Conservation (phyloP, 1,140 invertebrate species). For the Sweltsa coloradensis region DNA sequence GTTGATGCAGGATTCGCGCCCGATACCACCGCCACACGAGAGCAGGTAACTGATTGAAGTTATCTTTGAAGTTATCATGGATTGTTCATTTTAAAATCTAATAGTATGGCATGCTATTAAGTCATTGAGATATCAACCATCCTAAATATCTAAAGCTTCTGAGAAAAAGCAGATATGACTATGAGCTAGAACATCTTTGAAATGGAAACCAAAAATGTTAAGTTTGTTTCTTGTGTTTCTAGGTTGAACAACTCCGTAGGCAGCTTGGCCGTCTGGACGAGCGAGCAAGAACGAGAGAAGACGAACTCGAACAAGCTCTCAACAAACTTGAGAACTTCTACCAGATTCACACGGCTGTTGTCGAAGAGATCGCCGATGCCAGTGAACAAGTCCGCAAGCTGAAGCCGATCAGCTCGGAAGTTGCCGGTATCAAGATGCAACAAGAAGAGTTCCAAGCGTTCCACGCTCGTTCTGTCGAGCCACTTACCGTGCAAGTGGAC, state of each 20-base stretch:
- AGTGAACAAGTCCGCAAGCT: slow-evolving; percentile 61
- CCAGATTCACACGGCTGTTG: slow-evolving; percentile 53
- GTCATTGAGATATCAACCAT: too few species aligned
- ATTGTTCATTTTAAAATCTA: too few species aligned
- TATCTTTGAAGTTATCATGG: too few species aligned
- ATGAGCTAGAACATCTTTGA: too few species aligned
- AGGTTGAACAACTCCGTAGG: slow-evolving; percentile 54
- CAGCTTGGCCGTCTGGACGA: slow-evolving; percentile 70
- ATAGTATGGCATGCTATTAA: too few species aligned
- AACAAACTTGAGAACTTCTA: slow-evolving; percentile 76
- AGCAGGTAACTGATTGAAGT: too few species aligned
- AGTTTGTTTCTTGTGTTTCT: too few species aligned
- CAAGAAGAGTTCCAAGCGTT: slow-evolving; percentile 81
- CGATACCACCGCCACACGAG: slow-evolving; percentile 61
- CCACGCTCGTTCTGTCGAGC: slow-evolving; percentile 58
- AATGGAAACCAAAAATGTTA: too few species aligned
- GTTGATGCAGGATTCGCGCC: slow-evolving; percentile 73
- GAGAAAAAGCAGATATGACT: too few species aligned
- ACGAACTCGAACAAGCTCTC: slow-evolving; percentile 59
- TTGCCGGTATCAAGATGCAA: slow-evolving; percentile 77
- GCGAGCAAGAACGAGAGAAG: slow-evolving; percentile 56
- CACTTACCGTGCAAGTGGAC: slow-evolving; percentile 65
- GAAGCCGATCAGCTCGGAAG: slow-evolving; percentile 80
- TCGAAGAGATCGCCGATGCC: slow-evolving; percentile 61
- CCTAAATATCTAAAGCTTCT: too few species aligned